Conservation (phyloP, 2,888 invertebrate species). For the Bombylius discolor region DNA sequence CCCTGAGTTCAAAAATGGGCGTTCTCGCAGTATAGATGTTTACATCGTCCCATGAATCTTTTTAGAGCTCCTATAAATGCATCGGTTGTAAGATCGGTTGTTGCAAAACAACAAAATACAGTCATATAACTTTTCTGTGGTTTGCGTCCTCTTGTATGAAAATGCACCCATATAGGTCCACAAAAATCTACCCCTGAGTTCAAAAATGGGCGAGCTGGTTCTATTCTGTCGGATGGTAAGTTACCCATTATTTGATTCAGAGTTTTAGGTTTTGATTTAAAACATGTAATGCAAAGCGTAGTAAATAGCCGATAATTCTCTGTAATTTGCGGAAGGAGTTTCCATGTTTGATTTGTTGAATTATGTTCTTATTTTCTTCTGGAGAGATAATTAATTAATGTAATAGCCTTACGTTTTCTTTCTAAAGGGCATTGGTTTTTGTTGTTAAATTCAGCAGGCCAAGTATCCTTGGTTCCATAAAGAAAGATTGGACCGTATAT, state of each 20-base stretch:
- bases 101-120: constrained; percentile 11
- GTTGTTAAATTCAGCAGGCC: too few relatives aligned
- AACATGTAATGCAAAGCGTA: constrained; percentile 15
- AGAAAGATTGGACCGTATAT: not conserved
- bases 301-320: too few relatives aligned
- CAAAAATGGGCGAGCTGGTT: constrained; percentile 5
- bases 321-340: too few relatives aligned
- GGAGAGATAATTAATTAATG: too few relatives aligned
- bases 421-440: too few relatives aligned
- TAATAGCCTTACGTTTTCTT: too few relatives aligned
- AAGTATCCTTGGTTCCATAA: not conserved
- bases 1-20: constrained; percentile 7
- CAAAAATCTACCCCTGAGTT: constrained; percentile 10
- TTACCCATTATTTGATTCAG: constrained; percentile 19
- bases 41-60: constrained; percentile 8
- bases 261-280: constrained; percentile 6
- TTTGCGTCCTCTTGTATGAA: constrained; percentile 1
- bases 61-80: constrained; percentile 12
- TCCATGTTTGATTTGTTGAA: too few relatives aligned
- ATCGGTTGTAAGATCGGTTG: constrained; percentile 2
- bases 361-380: too few relatives aligned
- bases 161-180: too few relatives aligned
- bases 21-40: constrained; percentile 3
- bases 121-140: constrained; percentile 11
- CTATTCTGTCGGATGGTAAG: constrained; percentile 14